Base-by-base conservation (phyloP, 2,797 vertebrate genomes). In the Aselliscus stoliczkanus region DNA sequence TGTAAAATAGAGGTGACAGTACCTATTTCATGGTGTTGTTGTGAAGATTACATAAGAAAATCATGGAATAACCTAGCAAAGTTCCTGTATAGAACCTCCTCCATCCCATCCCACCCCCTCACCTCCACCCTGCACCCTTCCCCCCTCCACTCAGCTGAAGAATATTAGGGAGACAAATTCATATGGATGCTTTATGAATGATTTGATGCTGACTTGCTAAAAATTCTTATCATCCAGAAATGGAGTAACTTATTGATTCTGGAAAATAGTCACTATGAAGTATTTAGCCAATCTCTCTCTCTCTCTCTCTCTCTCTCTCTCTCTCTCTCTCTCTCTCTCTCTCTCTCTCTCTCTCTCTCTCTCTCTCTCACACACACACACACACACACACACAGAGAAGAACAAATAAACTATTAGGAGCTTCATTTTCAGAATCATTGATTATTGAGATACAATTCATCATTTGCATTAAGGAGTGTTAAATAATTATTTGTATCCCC, bases 191-290 rank as follows among this genome's bases (percentile, higher is more conserved):
- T 85, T 89, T 62, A 27, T 56, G 79, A 62, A 56, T 72, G 60
- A 93, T 80, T 91, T 77, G 34, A 56, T 52, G 56, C 44, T 37
- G 85, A 89, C 72, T 88, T 64, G 42, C 56, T 94, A 90, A 81
- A 81, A 80, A 79, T 64, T 10, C 29, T 87, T 88, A 52, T 27
- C 64, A 69, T 52, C 67, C 62, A 88, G 62, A 87, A 60, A 50
- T 85, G 72, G 72, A 96, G 10, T 72, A 67, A 69, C 10, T 76
- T 52, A 60, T 14, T 93, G 56, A 47, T 62, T 64, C 67, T 88
- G 62, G 62, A 69, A 84, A 79, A 81, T 27, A 12, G 50, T 92
- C 70, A 58, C 39, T 58, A 21, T 58, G 39, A 85, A 42, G n/a
- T 73, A 65, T 70, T 88, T 84, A 79, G 81, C 23, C 52, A 54